Percentiles rank a stretch among this genome's conserved stretches.
Conservation (phyloP, 2,797 vertebrate genomes). For the Neosalanx taihuensis region DNA sequence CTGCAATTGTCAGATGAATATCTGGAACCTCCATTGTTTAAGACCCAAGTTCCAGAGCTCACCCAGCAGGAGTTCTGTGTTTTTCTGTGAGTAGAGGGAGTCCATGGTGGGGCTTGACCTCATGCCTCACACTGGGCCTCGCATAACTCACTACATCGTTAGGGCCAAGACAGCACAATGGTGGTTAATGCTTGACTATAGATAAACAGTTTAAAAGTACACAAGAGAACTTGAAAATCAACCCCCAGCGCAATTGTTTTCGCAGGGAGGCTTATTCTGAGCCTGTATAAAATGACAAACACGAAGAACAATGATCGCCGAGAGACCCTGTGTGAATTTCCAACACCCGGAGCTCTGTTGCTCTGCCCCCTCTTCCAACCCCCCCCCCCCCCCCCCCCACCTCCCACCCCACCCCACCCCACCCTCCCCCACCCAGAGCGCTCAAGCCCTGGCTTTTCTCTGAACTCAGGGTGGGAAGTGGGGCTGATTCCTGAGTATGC, state of each 20-base stretch:
- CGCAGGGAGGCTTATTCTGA: constrained; percentile 11
- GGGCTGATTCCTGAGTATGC: constrained; percentile 30
- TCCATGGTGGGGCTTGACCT: constrained; percentile 33
- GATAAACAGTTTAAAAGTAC: constrained; percentile 58
- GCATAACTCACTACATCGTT: constrained; percentile 35
- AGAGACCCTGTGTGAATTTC: constrained; percentile 9
- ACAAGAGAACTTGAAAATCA: constrained; percentile 50
- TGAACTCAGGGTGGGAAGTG: constrained; percentile 51
- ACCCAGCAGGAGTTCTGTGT: constrained; percentile 21
- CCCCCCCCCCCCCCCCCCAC: constrained; percentile 11
- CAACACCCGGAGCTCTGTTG: not conserved
- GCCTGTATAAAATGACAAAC: constrained; percentile 19
- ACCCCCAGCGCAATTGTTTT: constrained; percentile 35
- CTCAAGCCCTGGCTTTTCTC: not conserved
- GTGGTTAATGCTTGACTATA: constrained; percentile 72
- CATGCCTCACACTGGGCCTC: constrained; percentile 34
- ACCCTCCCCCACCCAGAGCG: constrained; percentile 8
- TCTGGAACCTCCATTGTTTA: constrained; percentile 29
- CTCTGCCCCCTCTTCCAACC: not conserved
- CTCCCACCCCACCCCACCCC: not conserved
- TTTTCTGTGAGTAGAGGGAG: constrained; percentile 12
- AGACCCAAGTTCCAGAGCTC: constrained; percentile 12
- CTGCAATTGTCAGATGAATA: constrained; percentile 35
- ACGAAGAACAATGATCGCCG: constrained; percentile 12
- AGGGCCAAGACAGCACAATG: constrained; percentile 50